phyloP scores from a whole-genome alignment of 2,888 invertebrate species.

The Pardosa pseudoannulata region DNA sequence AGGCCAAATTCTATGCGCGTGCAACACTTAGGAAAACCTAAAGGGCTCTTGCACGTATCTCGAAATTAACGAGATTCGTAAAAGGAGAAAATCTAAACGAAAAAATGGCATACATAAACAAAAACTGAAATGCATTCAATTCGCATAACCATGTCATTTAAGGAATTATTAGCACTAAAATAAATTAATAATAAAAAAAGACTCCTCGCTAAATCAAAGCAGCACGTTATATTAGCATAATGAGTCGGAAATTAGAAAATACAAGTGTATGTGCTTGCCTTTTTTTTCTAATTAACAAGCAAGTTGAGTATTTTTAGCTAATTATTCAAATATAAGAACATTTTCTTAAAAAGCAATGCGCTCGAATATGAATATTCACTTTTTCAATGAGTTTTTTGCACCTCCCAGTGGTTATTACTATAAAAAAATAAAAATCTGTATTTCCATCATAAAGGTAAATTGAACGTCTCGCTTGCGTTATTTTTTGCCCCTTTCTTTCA shows the following conservation, averaged over 20 bases:
- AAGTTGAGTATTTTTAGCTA: conserved; percentile 47
- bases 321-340: conserved; percentile 58
- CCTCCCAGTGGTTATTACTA: conserved; percentile 8
- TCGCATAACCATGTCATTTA: conserved; percentile 64
- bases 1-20: background rate
- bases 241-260: conserved; percentile 63
- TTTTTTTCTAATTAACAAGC: conserved; percentile 49
- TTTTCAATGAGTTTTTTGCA: conserved; percentile 63
- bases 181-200: conserved; percentile 10
- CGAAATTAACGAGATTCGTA: conserved; percentile 61
- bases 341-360: conserved; percentile 16
- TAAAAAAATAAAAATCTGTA: conserved; percentile 43
- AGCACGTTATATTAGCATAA: conserved; percentile 62
- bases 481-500: conserved; percentile 23
- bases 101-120: conserved; percentile 22
- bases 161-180: conserved; percentile 61
- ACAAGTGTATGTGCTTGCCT: background rate
- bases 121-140: conserved; percentile 3
- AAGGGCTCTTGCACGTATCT: background rate
- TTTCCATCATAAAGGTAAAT: conserved; percentile 39
- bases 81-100: background rate
- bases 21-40: conserved; percentile 3
- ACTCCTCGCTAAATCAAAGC: conserved; percentile 34
- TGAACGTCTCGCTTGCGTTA: background rate
- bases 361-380: conserved; percentile 65